These are phyloP conservation scores for Petrocephalus sullivani DNA, from an alignment of 2,797 vertebrate species.

Conservation along the genomic window DNA sequence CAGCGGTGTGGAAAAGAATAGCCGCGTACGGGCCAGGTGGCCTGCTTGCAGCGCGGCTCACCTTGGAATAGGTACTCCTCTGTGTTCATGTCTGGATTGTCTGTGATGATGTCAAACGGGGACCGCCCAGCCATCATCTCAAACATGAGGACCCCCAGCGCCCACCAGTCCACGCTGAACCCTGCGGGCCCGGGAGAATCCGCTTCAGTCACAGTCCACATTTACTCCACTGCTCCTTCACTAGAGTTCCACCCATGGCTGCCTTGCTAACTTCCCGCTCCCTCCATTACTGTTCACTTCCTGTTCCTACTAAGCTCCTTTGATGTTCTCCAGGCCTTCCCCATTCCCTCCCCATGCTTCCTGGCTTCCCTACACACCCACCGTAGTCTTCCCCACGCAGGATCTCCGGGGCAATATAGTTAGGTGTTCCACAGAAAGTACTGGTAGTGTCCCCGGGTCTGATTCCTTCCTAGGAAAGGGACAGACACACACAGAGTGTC, in stretches of 20 bases:
- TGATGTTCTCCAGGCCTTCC: background rate
- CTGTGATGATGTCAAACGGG: slow-evolving; percentile 95
- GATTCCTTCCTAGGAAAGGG: slow-evolving; percentile 78
- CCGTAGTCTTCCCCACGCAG: slow-evolving; percentile 95
- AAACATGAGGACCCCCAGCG: slow-evolving; percentile 94
- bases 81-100: slow-evolving; percentile 99
- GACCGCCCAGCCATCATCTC: slow-evolving; percentile 99
- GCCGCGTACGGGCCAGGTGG: background rate
- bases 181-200: slow-evolving; percentile 52
- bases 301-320: background rate
- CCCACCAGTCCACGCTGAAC: slow-evolving; percentile 99
- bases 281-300: background rate
- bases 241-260: background rate
- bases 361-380: slow-evolving; percentile 50
- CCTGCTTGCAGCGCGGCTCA: slow-evolving; percentile 41
- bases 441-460: slow-evolving; percentile 96
- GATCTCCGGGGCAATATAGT: slow-evolving; percentile 97
- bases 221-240: background rate
- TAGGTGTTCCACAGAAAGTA: slow-evolving; percentile 96
- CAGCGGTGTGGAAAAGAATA: background rate
- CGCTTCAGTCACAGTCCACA: background rate
- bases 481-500: background rate
- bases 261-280: background rate
- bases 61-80: slow-evolving; percentile 99
- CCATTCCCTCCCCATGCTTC: background rate